Conservation (phyloP, 30 jellyfish, hydroid and myxozoan genomes). For the Nemopilema nomurai region DNA sequence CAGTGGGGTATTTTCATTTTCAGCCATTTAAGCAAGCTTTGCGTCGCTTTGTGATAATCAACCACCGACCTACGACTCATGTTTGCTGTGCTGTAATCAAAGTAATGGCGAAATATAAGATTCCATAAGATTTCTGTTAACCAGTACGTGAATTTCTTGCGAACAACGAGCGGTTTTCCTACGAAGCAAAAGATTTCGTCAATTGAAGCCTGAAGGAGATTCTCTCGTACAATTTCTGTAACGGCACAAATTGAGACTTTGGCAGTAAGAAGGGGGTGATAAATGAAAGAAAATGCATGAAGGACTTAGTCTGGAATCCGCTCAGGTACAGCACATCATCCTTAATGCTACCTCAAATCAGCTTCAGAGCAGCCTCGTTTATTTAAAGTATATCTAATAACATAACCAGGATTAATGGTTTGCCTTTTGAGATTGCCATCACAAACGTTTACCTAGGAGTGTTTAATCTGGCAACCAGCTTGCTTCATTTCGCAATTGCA, state of each 20-base stretch:
- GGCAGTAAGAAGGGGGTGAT: no score
- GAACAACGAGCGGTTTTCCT: slow-evolving; percentile 45
- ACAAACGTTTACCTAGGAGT: neutral
- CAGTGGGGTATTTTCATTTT: slow-evolving; percentile 66
- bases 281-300: no score
- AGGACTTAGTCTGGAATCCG: no score
- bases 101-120: slow-evolving; percentile 75
- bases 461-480: neutral
- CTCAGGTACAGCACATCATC: no score
- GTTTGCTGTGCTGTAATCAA: slow-evolving; percentile 28
- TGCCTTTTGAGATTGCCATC: neutral
- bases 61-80: slow-evolving; percentile 48
- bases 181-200: neutral
- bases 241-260: no score
- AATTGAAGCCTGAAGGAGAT: neutral
- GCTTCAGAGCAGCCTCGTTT: neutral
- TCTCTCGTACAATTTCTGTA: neutral
- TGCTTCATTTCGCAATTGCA: neutral
- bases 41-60: slow-evolving; percentile 76
- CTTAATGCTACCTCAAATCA: no score
- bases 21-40: slow-evolving; percentile 84
- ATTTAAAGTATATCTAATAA: neutral
- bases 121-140: slow-evolving; percentile 68
- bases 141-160: slow-evolving; percentile 63
- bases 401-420: neutral